Base-by-base conservation (phyloP, 2,888 invertebrate species). In the Drosophila colorata region DNA sequence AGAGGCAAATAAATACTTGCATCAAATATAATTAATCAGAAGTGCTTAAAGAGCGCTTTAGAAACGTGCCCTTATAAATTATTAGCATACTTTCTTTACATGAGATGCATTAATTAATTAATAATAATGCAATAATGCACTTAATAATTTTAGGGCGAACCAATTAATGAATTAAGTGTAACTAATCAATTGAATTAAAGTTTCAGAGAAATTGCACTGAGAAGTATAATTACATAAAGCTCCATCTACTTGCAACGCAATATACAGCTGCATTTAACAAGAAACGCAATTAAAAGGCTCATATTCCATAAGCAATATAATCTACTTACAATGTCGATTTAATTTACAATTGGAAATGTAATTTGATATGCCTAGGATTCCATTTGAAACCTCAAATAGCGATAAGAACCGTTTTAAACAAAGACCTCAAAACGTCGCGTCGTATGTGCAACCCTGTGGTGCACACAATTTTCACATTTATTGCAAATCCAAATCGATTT, bases 401-500 rank as follows among this genome's bases (percentile, higher is more conserved):
- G 87, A 86, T 80, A 80, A 80, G 77, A 72, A 63, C 44, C 49
- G n/a, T 48, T 61, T 58, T 31, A 51, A 61, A 64, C 48, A 60
- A 59, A 73, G 73, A 73, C 52, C 46, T 67, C 47, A 46, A 14
- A 46, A 0, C 1, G 13, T 2, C 25, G 25, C 25, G 25, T 28
- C 23, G 61, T 46, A 23, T 46, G 33, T 51, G 52, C 58, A 80
- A 70, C 81, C 81, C 80, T 81, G 84, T 55, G 53, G 63, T 37
- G 55, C 58, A 48, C 57, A 59, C 46, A 33, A 55, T 63, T 63
- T 55, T 16, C 70, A 59, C 70, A 55, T 55, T 67, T 31, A 41
- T 51, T 67, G 82, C 53, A 18, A 66, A 64, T 64, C 40, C 55
- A 65, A 87, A 74, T 68, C 74, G 66, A 87, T 84, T 84, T 76